phyloP scores from a whole-genome alignment of 2,797 vertebrate species.

The Neosalanx taihuensis region DNA sequence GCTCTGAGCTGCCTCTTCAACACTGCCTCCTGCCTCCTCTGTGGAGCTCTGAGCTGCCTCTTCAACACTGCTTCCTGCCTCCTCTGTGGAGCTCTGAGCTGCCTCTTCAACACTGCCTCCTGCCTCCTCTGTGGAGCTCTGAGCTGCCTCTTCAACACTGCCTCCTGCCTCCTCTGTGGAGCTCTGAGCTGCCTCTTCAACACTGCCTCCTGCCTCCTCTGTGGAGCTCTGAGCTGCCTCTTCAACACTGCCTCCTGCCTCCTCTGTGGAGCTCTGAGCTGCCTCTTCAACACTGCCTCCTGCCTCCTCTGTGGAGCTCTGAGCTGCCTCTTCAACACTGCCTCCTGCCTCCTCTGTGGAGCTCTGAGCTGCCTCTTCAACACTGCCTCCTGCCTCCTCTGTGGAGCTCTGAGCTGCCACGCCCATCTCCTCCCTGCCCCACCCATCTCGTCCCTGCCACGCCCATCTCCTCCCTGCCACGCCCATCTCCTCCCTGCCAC shows the following conservation, averaged over 20 bases:
- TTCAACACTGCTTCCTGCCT: no score
- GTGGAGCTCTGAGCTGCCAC: no score
- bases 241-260: conserved; percentile 22
- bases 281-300: conserved; percentile 26
- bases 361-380: conserved; percentile 22
- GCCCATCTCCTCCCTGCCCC: no score
- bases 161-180: no score
- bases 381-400: neutral
- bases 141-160: no score
- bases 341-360: conserved; percentile 20
- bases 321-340: conserved; percentile 19
- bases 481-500: neutral
- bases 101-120: no score
- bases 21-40: neutral
- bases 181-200: conserved; percentile 7
- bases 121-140: no score
- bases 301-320: conserved; percentile 18
- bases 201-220: conserved; percentile 21
- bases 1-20: conserved; percentile 22
- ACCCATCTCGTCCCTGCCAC: no score
- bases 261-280: conserved; percentile 17
- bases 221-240: conserved; percentile 20
- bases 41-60: no score
- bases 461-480: no score
- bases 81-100: no score